These are phyloP conservation scores for Machimus rusticus DNA, from an alignment of 2,888 invertebrate species.

Conservation along the genomic window DNA sequence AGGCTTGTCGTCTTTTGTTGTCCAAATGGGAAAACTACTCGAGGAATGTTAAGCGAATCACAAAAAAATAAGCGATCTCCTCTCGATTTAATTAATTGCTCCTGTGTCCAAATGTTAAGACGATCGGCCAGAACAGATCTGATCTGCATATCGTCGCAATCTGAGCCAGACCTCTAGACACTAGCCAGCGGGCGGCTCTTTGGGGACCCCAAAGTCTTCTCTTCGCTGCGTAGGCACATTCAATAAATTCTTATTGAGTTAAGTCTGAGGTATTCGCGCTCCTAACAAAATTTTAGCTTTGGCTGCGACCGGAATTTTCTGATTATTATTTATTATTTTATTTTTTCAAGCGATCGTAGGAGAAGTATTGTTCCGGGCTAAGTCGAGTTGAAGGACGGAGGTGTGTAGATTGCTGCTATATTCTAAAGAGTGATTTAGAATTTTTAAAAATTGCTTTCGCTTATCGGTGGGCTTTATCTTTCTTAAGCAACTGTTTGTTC, in stretches of 20 bases:
- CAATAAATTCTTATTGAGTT: neutral
- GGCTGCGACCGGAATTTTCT: neutral
- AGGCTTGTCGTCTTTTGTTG: neutral
- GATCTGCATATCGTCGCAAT: conserved; percentile 5
- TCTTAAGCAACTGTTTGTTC: neutral
- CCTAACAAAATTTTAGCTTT: neutral
- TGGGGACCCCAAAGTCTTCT: neutral
- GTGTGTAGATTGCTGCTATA: neutral
- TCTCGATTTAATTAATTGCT: conserved; percentile 5
- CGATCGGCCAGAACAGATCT: neutral
- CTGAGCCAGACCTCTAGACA: neutral
- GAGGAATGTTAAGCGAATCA: neutral
- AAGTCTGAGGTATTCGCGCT: neutral
- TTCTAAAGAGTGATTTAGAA: neutral
- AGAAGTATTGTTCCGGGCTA: neutral
- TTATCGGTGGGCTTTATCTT: neutral
- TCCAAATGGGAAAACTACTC: neutral
- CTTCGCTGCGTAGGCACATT: neutral
- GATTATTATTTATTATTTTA: neutral
- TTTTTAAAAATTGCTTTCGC: neutral
- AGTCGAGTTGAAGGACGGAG: neutral
- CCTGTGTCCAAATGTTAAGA: neutral
- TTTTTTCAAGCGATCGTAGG: neutral
- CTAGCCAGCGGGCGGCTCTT: neutral
- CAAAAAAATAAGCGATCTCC: neutral